Evolutionary conservation across 92 coral and sea anemone species (phyloP), one percentile per base, ranked within the genome.

Genomic region (Paramuricea clavata): DNA sequence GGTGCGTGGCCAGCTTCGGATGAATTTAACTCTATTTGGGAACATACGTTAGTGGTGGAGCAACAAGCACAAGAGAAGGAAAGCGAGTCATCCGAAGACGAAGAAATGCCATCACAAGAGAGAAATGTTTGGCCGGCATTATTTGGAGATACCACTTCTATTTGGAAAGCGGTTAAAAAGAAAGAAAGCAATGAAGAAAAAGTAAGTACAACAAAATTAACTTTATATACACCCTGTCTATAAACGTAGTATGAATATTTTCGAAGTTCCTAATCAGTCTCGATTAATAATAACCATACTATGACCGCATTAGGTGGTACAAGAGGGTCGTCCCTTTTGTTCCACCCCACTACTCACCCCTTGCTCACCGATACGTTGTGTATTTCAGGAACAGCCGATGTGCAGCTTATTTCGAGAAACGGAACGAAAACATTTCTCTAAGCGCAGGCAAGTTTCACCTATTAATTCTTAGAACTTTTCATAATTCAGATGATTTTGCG

Each of bases 1-100:
- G 34, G 13, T 49, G 32, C 61, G 36, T 74, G 82, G 67, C 67
- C 67, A 76, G 12, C 50, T 15, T 50, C 32, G 28, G 68, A 60
- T 15, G 82, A 76, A 13, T 76, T 27, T 19, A 54, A 27, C 28
- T 0, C 49, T 13, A 76, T 76, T 11, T 15, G 25, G 22, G 49
- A 49, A 49, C 65, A 49, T 68, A 33, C 50, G 68, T 49, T 52
- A 27, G 68, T 15, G 10, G 68, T 28, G 5, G 60, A 74, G 6
- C 21, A 74, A 49, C 8, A 27, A 49, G 30, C 10, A 28, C 12
- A 30, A 12, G 31, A 33, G 0, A 28, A 49, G 2, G 68, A 76
- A 0, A 36, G 62, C 17, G 44, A n/a, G 4, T 19, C 36, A 27
- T 25, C 78, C 6, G 49, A 41, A 10, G 78, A 74, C 3, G 49